Conservation (phyloP, 1,140 invertebrate genomes). For the Cardiocondyla obscurior region DNA sequence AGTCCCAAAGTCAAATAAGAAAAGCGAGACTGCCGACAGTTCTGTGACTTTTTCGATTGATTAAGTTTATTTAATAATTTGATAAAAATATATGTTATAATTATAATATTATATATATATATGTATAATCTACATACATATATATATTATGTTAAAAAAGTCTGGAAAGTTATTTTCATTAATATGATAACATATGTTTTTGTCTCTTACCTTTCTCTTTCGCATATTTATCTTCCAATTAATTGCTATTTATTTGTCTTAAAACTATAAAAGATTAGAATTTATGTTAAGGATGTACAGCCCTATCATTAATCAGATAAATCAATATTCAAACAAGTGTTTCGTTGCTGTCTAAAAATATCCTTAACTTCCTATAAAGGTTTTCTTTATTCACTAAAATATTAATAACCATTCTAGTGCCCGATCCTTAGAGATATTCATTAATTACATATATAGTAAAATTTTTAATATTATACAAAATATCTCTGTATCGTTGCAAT, state of each 20-base stretch:
- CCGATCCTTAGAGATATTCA: constrained; percentile 52
- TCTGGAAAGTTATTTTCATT: constrained; percentile 20
- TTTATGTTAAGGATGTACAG: constrained; percentile 60
- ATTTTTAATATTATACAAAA: constrained; percentile 64
- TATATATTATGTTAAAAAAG: constrained; percentile 61
- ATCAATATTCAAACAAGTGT: constrained; percentile 64
- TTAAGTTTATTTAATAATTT: constrained; percentile 48
- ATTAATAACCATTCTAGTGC: constrained; percentile 53
- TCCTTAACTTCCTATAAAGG: constrained; percentile 63
- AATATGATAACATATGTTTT: constrained; percentile 19
- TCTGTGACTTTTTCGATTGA: not conserved
- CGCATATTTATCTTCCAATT: constrained; percentile 33
- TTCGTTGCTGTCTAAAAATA: constrained; percentile 69
- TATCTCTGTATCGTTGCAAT: constrained; percentile 54
- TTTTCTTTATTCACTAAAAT: constrained; percentile 60
- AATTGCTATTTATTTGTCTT: constrained; percentile 55
- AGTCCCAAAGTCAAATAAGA: constrained; percentile 57
- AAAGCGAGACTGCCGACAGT: constrained; percentile 12
- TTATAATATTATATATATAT: too few relatives aligned
- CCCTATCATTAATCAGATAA: constrained; percentile 60
- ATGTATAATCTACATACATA: too few relatives aligned
- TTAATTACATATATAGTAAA: constrained; percentile 49
- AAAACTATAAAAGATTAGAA: constrained; percentile 64
- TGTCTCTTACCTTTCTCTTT: constrained; percentile 41
- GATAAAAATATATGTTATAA: constrained; percentile 66